These are phyloP conservation scores for Bufotes viridis DNA, from an alignment of 2,797 vertebrate species.

Conservation along the genomic window DNA sequence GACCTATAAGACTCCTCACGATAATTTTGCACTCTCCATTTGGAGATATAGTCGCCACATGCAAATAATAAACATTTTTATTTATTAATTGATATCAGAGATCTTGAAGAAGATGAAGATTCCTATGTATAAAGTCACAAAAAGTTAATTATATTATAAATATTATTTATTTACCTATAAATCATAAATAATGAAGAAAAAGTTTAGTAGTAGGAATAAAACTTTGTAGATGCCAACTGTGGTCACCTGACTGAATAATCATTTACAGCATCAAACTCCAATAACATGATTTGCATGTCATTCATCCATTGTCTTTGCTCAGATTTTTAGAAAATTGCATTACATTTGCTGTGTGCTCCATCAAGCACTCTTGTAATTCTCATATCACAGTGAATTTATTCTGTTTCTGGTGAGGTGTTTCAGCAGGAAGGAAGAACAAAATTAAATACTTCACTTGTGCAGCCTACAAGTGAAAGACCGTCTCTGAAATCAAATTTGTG, in stretches of 20 bases:
- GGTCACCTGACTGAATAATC: conserved; percentile 51
- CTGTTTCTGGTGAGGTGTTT: conserved; percentile 39
- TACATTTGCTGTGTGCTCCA: conserved; percentile 41
- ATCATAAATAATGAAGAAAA: background rate
- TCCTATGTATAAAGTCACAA: background rate
- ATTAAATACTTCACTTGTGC: conserved; percentile 46
- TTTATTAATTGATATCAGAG: too few relatives aligned
- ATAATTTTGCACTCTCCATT: too few relatives aligned
- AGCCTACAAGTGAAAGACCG: conserved; percentile 9
- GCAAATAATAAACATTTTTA: too few relatives aligned
- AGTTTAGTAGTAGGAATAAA: conserved; percentile 37
- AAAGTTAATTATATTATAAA: background rate
- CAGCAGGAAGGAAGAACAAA: conserved; percentile 39
- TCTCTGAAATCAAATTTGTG: conserved; percentile 35
- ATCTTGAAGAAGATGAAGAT: too few relatives aligned
- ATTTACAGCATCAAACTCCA: conserved; percentile 43
- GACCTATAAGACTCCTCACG: too few relatives aligned
- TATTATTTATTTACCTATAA: background rate
- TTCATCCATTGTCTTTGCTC: conserved; percentile 47
- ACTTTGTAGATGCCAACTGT: conserved; percentile 46
- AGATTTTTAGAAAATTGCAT: conserved; percentile 47
- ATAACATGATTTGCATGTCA: conserved; percentile 41
- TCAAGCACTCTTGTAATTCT: conserved; percentile 54
- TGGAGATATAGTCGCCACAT: too few relatives aligned
- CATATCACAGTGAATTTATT: conserved; percentile 49